Percentiles rank a stretch among this genome's conserved stretches.
phyloP scores from a whole-genome alignment of 2,888 invertebrate genomes.

The Mythimna vitellina region DNA sequence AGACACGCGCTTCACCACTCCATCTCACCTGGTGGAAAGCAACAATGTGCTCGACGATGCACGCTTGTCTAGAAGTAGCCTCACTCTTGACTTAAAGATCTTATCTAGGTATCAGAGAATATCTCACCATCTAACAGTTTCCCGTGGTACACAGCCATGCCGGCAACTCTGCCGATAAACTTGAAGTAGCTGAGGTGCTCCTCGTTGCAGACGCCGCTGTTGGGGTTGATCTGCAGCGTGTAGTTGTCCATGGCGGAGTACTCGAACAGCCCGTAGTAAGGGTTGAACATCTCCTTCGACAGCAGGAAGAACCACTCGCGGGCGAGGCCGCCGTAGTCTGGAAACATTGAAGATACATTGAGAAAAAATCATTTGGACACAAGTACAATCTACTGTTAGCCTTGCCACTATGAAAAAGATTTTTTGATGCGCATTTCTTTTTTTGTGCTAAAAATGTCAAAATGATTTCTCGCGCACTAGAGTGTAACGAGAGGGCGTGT shows the following conservation, averaged over 20 bases:
- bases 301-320: conserved; percentile 99
- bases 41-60: too few relatives aligned
- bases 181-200: conserved; percentile 99
- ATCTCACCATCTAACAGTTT: conserved; percentile 97
- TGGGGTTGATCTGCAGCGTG: conserved; percentile 99
- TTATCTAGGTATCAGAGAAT: not conserved
- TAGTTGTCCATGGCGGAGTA: conserved; percentile 99
- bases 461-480: too few relatives aligned
- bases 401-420: too few relatives aligned
- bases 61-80: too few relatives aligned
- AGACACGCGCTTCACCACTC: too few relatives aligned
- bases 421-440: too few relatives aligned
- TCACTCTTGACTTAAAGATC: too few relatives aligned
- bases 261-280: conserved; percentile 99
- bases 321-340: conserved; percentile 98
- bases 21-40: too few relatives aligned
- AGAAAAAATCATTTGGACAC: too few relatives aligned
- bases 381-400: too few relatives aligned
- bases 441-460: too few relatives aligned
- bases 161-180: conserved; percentile 99
- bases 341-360: not conserved
- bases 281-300: conserved; percentile 99
- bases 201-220: conserved; percentile 99
- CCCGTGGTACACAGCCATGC: conserved; percentile 99
- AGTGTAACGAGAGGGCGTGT: too few relatives aligned